These are phyloP conservation scores for Buathra laborator DNA, from an alignment of 2,888 invertebrate genomes.

Conservation along the genomic window DNA sequence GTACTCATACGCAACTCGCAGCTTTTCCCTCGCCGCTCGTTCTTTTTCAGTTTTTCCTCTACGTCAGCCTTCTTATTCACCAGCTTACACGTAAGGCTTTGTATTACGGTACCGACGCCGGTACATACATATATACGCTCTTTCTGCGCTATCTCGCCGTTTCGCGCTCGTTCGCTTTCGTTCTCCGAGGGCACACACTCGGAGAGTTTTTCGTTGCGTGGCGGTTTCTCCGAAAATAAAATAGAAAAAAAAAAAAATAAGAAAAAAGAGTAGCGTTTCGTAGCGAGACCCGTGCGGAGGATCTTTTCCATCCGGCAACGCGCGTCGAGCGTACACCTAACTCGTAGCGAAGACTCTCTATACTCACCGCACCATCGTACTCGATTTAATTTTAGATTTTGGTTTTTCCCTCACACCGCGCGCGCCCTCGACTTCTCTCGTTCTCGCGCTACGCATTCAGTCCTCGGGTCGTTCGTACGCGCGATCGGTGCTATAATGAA, in stretches of 20 bases:
- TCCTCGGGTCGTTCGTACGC: slow-evolving; percentile 66
- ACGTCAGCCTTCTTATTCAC: slow-evolving; percentile 45
- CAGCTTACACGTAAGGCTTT: slow-evolving; percentile 41
- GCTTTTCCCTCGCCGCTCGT: slow-evolving; percentile 35
- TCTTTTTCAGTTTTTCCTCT: slow-evolving; percentile 9
- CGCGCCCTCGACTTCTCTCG: slow-evolving; percentile 61
- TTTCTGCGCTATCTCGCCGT: background rate
- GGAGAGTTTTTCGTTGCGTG: slow-evolving; percentile 15
- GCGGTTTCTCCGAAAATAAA: slow-evolving; percentile 57
- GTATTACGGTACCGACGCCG: slow-evolving; percentile 14
- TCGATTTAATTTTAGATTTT: slow-evolving; percentile 81
- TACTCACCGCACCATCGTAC: slow-evolving; percentile 54
- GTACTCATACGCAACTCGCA: slow-evolving; percentile 29
- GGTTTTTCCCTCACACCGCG: slow-evolving; percentile 70
- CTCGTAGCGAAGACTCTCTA: slow-evolving; percentile 31
- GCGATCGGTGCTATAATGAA: slow-evolving; percentile 60
- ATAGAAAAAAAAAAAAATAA: slow-evolving; percentile 9
- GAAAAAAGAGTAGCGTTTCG: slow-evolving; percentile 5
- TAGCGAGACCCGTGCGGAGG: slow-evolving; percentile 39
- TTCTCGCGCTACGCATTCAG: slow-evolving; percentile 63
- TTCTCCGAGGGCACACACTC: background rate
- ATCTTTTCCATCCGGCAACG: slow-evolving; percentile 62
- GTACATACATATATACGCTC: background rate
- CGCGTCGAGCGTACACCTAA: slow-evolving; percentile 53
- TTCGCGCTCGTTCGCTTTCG: background rate